Evolutionary conservation across 2,113 vertebrate genomes (phyloP), one percentile per base, ranked within the genome.

Genomic region (Podocnemis expansa): DNA sequence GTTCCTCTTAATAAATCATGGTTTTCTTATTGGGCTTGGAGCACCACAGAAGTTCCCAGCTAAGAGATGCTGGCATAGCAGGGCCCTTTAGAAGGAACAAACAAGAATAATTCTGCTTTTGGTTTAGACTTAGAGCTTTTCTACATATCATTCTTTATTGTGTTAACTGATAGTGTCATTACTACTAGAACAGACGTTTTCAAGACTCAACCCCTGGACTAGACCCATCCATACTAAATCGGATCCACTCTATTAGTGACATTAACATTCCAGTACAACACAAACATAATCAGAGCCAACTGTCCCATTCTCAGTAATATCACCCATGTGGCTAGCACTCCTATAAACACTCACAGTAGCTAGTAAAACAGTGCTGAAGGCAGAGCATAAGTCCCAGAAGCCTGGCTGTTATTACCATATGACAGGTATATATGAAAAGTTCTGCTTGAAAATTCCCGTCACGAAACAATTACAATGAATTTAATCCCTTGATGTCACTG

Each of bases 201-300:
- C 14, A 47, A 14, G 38, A 29, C 54, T 85, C 58, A 80, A 55
- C 16, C 38, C 58, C 24, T 60, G 58, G 29, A 70, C 34, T 43
- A 60, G 55, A n/a, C 51, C 45, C 6, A 60, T 14, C 58, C 58
- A 34, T 10, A 60, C 13, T 31, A 60, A 60, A 60, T 76, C 41
- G 38, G 51, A 84, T n/a, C 85, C 52, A 79, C 12, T n/a, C 14
- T 85, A 45, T 93, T 93, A 79, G 89, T 10, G 76, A 80, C 8
- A 87, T 91, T 90, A 84, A 85, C 29, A n/a, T 56, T 92, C 41
- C 90, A 22, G 73, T 80, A 88, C 56, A 84, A 78, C 51, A 87
- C 13, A 78, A 22, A 79, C 54, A 81, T 91, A 67, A 41, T 63
- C 24, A 79, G 91, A 83, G 4, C 31, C 81, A 82, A 17, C 67